These are phyloP conservation scores for Muntiacus reevesi DNA, from an alignment of 2,113 vertebrate species.

Conservation along the genomic window DNA sequence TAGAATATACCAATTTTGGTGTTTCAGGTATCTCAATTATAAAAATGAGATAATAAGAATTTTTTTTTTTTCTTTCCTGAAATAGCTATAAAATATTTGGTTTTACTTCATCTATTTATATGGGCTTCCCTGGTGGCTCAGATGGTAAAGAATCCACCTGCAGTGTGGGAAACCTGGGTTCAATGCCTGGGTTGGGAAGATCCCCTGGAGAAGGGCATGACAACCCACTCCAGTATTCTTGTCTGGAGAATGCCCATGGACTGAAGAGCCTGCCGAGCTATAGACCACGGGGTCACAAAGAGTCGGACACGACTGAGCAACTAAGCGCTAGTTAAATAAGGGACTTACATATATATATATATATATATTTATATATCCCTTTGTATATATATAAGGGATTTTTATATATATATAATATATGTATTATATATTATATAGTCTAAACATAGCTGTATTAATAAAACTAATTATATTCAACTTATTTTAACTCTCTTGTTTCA, in stretches of 20 bases:
- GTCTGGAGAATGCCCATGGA: not conserved
- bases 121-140: not conserved
- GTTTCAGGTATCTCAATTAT: not conserved
- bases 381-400: too few species aligned
- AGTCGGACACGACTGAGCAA: fast-evolving
- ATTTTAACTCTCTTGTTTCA: not conserved
- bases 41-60: not conserved
- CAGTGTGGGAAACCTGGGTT: not conserved
- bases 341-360: not conserved
- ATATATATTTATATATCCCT: too few species aligned
- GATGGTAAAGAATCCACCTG: not conserved
- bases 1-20: not conserved
- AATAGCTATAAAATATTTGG: not conserved
- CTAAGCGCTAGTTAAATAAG: not conserved
- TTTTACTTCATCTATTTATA: not conserved
- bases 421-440: not conserved
- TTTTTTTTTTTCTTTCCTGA: not conserved
- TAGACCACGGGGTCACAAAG: not conserved
- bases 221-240: not conserved
- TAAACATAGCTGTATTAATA: not conserved
- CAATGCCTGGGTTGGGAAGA: not conserved
- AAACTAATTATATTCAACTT: not conserved
- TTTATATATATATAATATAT: too few species aligned
- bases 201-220: not conserved
- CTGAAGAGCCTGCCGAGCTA: not conserved